Conservation (phyloP, 2,797 vertebrate genomes). For the Alca torda region DNA sequence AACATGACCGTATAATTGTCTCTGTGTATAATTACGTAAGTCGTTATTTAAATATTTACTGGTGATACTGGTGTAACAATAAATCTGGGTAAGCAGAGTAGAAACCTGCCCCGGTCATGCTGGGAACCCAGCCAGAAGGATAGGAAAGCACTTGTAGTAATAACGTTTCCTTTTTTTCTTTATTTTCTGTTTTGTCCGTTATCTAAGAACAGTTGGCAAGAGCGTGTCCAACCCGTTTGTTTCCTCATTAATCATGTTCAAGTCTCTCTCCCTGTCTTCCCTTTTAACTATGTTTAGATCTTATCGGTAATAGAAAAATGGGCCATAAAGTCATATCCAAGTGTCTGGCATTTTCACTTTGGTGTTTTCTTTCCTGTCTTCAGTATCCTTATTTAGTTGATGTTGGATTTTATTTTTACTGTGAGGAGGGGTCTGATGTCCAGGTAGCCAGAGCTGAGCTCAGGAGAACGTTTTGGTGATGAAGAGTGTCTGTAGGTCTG, state of each 20-base stretch:
- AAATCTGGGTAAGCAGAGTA: background rate
- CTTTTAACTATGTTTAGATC: background rate
- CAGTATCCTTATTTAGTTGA: background rate
- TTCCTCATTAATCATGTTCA: background rate
- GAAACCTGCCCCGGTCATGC: background rate
- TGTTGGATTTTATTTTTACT: background rate
- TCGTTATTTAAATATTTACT: background rate
- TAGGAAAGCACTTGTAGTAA: constrained; percentile 3
- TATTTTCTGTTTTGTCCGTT: background rate
- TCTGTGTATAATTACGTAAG: background rate
- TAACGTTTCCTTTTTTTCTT: background rate
- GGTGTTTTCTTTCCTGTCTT: background rate
- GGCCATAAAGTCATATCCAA: background rate
- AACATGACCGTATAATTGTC: rapidly evolving
- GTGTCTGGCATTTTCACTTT: background rate
- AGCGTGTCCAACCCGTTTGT: background rate
- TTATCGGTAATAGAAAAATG: background rate
- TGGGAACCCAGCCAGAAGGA: background rate
- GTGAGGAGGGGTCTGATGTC: background rate
- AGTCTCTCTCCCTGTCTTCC: background rate
- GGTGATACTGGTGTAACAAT: background rate
- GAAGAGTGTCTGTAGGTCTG: background rate
- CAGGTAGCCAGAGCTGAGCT: background rate
- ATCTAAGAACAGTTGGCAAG: background rate
- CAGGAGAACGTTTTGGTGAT: background rate